phyloP scores from a whole-genome alignment of 2,797 vertebrate species.

The Hypotaenidia okinawae region DNA sequence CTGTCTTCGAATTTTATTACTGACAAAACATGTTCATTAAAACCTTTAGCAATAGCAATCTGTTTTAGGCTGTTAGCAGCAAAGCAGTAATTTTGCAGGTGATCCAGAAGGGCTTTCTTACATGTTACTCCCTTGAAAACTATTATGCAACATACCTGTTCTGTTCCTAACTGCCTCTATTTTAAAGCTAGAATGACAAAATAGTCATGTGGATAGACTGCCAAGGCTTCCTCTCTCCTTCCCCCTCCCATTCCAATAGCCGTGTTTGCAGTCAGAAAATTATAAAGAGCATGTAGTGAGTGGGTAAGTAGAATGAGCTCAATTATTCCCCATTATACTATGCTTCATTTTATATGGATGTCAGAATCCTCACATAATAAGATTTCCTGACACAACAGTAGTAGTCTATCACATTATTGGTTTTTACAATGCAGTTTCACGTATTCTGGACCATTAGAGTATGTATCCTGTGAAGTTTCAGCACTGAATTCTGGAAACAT shows the following conservation, averaged over 20 bases:
- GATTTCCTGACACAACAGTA: background rate
- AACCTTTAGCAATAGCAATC: conserved; percentile 34
- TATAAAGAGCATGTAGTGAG: background rate
- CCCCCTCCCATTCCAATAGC: background rate
- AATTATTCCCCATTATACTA: conserved; percentile 1
- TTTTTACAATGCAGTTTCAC: conserved; percentile 21
- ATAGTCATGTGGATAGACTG: background rate
- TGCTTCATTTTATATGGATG: conserved; percentile 30
- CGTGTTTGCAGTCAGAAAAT: conserved; percentile 30
- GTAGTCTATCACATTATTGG: background rate
- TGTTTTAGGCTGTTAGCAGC: conserved; percentile 30
- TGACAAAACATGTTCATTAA: conserved; percentile 44
- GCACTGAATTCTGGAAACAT: conserved; percentile 21
- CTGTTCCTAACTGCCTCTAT: conserved; percentile 9
- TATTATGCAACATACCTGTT: background rate
- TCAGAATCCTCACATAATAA: conserved; percentile 31
- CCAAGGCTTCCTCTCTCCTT: background rate
- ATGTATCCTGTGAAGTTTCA: background rate
- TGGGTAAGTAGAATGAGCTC: background rate
- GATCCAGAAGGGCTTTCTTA: conserved; percentile 9
- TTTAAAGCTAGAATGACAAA: conserved; percentile 15
- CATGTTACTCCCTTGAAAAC: background rate
- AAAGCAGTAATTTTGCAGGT: conserved; percentile 57
- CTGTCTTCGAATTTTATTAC: conserved; percentile 21
- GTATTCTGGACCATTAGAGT: background rate